Conservation (phyloP, 1,140 invertebrate genomes). For the Conopomorpha cramerella region DNA sequence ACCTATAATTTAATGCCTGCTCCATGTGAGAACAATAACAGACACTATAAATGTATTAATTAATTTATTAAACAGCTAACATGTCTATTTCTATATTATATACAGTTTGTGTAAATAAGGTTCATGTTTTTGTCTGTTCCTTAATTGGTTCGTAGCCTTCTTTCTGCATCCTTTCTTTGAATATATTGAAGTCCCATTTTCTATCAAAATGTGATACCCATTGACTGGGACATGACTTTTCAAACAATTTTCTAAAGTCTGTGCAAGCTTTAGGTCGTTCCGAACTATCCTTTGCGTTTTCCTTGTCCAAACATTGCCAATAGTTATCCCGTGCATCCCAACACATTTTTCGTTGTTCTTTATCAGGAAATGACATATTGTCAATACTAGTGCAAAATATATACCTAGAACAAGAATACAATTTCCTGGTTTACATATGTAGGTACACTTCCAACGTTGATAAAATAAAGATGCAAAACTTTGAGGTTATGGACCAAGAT, state of each 20-base stretch:
- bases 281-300: conserved; percentile 51
- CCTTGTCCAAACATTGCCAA: conserved; percentile 86
- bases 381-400: conserved; percentile 8
- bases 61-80: conserved; percentile 43
- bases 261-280: conserved; percentile 66
- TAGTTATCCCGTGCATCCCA: conserved; percentile 85
- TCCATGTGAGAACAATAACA: conserved; percentile 18
- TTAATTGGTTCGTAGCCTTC: conserved; percentile 79
- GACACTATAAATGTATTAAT: conserved; percentile 18
- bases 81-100: conserved; percentile 33
- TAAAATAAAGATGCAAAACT: too few relatives aligned
- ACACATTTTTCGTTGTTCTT: conserved; percentile 79
- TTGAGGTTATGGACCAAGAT: too few relatives aligned
- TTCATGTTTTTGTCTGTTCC: conserved; percentile 18
- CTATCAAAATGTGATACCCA: conserved; percentile 96
- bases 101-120: conserved; percentile 11
- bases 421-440: too few relatives aligned
- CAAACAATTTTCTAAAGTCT: conserved; percentile 77
- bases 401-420: conserved; percentile 22
- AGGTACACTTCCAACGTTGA: too few relatives aligned
- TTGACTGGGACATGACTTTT: conserved; percentile 80
- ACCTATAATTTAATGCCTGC: too few relatives aligned
- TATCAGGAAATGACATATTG: conserved; percentile 83
- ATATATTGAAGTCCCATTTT: conserved; percentile 84
- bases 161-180: conserved; percentile 85